Conservation (phyloP, 2,888 invertebrate genomes). For the Drosophila kambysellisi region DNA sequence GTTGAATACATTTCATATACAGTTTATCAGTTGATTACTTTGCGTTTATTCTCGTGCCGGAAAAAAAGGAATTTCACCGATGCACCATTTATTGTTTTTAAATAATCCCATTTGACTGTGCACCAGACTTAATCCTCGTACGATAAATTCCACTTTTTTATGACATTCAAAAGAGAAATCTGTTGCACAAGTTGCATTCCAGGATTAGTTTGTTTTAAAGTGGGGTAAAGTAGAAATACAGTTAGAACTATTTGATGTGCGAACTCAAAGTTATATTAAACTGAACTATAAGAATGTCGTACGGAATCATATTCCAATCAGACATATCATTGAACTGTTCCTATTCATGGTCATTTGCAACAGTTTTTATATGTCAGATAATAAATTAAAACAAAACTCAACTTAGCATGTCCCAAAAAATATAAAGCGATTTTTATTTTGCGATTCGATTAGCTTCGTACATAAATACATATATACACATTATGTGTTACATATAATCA, state of each 20-base stretch:
- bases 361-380: background rate
- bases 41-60: slow-evolving; percentile 16
- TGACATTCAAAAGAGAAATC: slow-evolving; percentile 2
- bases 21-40: slow-evolving; percentile 47
- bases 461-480: slow-evolving; percentile 44
- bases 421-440: slow-evolving; percentile 70
- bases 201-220: slow-evolving; percentile 2
- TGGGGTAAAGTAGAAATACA: background rate
- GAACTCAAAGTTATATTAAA: background rate
- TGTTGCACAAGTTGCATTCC: background rate
- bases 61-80: background rate
- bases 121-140: background rate
- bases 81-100: slow-evolving; percentile 4
- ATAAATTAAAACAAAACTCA: background rate
- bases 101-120: slow-evolving; percentile 12
- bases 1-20: slow-evolving; percentile 35
- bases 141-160: slow-evolving; percentile 1
- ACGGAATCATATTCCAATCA: background rate
- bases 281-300: background rate
- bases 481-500: slow-evolving; percentile 37
- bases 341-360: background rate
- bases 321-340: background rate
- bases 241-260: background rate
- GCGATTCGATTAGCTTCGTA: slow-evolving; percentile 52
- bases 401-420: slow-evolving; percentile 63